Evolutionary conservation across 2,113 vertebrate species (phyloP).

Genomic region (Nothocercus julius): DNA sequence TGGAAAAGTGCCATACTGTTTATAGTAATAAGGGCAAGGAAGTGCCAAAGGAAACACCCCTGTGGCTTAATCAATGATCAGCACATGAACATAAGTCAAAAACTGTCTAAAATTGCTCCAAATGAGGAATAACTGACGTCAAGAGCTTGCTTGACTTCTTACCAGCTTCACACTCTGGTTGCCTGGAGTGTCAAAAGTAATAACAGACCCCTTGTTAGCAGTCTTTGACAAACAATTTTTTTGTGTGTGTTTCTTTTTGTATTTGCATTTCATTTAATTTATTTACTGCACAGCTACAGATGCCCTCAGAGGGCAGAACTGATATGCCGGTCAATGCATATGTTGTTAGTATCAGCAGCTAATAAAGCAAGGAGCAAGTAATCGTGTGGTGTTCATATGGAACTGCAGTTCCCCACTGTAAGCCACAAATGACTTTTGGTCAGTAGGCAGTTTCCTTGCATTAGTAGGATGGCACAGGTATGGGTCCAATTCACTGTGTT

Average conservation of each 20-base stretch:
- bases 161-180: conserved; percentile 72
- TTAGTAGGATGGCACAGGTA: neutral
- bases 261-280: conserved; percentile 52
- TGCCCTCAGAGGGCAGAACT: neutral
- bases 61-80: conserved; percentile 78
- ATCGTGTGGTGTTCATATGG: neutral
- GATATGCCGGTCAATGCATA: neutral
- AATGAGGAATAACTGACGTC: conserved; percentile 79
- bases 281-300: conserved; percentile 31
- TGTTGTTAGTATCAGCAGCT: neutral
- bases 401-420: neutral
- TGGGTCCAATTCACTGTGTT: neutral
- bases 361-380: conserved; percentile 5
- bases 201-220: conserved; percentile 15
- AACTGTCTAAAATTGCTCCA: conserved; percentile 70
- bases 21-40: conserved; percentile 70
- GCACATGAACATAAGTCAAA: conserved; percentile 69
- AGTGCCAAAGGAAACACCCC: conserved; percentile 72
- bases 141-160: conserved; percentile 73
- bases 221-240: neutral
- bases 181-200: conserved; percentile 68
- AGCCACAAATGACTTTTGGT: neutral
- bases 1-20: conserved; percentile 68
- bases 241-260: neutral
- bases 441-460: neutral